These are phyloP conservation scores for Bradynema listronoti DNA, from an alignment of 1,140 invertebrate species.

Conservation along the genomic window DNA sequence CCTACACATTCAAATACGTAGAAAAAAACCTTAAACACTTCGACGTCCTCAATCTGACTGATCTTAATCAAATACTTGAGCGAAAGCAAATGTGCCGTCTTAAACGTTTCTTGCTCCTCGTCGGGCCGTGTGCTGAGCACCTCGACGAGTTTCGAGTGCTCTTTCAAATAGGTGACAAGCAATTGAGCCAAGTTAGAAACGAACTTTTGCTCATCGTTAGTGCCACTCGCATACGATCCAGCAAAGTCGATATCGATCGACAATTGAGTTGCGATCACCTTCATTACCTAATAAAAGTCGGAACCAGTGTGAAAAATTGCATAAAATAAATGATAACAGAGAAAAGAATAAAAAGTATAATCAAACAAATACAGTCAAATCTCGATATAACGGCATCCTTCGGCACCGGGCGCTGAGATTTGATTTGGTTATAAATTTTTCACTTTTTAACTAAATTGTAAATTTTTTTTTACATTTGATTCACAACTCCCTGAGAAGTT, in stretches of 20 bases:
- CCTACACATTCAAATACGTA: no score
- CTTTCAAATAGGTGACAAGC: constrained; percentile 89
- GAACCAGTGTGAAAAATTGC: no score
- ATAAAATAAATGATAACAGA: no score
- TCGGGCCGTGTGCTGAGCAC: constrained; percentile 14
- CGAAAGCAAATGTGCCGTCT: constrained; percentile 28
- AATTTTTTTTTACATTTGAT: no score
- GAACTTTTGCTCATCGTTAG: constrained; percentile 95
- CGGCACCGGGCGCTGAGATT: no score
- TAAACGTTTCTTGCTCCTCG: constrained; percentile 15
- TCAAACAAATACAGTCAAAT: no score
- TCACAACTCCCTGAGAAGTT: no score
- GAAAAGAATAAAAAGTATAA: no score
- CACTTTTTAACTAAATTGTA: no score
- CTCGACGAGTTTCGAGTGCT: constrained; percentile 69
- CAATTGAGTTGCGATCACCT: constrained; percentile 24
- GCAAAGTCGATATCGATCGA: constrained; percentile 38
- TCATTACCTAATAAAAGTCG: no score
- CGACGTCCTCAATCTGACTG: constrained; percentile 96
- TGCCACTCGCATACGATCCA: constrained; percentile 78
- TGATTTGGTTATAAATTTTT: no score
- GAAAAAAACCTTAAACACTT: constrained; percentile 99
- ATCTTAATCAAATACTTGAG: constrained; percentile 88
- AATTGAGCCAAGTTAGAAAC: constrained; percentile 97
- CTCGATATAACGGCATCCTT: no score